These are phyloP conservation scores for Drymodes brunneopygia DNA, from an alignment of 2,113 vertebrate genomes.

Conservation along the genomic window DNA sequence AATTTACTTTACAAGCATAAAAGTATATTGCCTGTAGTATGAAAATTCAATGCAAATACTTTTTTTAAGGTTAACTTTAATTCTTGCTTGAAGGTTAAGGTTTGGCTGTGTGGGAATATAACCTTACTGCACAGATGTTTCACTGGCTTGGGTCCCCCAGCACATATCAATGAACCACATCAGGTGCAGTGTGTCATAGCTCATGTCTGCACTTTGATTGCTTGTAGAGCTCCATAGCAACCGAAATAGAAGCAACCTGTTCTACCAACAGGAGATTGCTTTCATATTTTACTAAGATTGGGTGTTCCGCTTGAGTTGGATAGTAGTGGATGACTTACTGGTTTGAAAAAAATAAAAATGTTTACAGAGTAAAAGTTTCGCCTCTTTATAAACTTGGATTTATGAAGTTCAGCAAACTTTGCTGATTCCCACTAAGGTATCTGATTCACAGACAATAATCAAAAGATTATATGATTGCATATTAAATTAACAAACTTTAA, in stretches of 20 bases:
- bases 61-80: not conserved
- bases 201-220: slow-evolving; percentile 56
- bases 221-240: slow-evolving; percentile 59
- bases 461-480: slow-evolving; percentile 10
- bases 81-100: not conserved
- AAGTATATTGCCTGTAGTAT: not conserved
- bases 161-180: not conserved
- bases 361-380: slow-evolving; percentile 23
- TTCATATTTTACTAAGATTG: slow-evolving; percentile 69
- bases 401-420: slow-evolving; percentile 9
- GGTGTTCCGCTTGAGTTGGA: slow-evolving; percentile 63
- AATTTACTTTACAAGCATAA: not conserved
- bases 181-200: not conserved
- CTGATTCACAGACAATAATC: not conserved
- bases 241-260: slow-evolving; percentile 48
- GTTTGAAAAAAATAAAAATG: not conserved
- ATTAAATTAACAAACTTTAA: not conserved
- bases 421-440: not conserved
- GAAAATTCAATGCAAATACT: not conserved
- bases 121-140: not conserved
- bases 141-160: not conserved
- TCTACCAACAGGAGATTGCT: slow-evolving; percentile 49
- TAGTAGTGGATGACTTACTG: slow-evolving; percentile 22
- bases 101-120: not conserved
- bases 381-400: slow-evolving; percentile 8